These are phyloP conservation scores for Clarias platycephalus DNA, from an alignment of 2,797 vertebrate species.

Conservation along the genomic window DNA sequence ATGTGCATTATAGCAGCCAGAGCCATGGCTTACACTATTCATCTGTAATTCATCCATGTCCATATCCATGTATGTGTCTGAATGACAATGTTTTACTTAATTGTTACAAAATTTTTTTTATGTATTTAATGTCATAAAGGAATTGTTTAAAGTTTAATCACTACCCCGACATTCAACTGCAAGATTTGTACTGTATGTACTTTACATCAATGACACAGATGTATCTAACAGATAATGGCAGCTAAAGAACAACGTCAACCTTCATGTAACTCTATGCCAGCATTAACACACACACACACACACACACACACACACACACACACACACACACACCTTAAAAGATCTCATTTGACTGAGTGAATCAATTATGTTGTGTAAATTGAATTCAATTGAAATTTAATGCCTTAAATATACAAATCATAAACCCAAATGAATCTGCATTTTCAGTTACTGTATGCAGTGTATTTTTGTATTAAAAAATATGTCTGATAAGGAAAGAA, in stretches of 20 bases:
- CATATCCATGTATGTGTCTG: not conserved
- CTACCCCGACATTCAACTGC: not conserved
- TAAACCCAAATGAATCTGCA: not conserved
- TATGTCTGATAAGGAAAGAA: not conserved
- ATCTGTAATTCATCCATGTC: not conserved
- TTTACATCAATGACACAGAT: not conserved
- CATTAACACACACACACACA: slow-evolving; percentile 18
- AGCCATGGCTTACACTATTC: not conserved
- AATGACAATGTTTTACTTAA: not conserved
- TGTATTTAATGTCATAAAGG: not conserved
- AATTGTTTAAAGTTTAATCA: slow-evolving; percentile 4
- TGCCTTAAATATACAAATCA: not conserved
- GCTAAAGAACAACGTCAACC: not conserved
- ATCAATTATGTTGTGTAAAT: not conserved
- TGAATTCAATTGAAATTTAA: not conserved
- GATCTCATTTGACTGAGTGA: too few relatives aligned
- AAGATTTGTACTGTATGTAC: not conserved
- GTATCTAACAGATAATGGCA: slow-evolving; percentile 6
- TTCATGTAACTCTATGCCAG: not conserved
- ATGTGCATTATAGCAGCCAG: not conserved
- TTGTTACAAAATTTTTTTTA: not conserved
- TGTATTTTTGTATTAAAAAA: not conserved
- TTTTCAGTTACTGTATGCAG: not conserved
- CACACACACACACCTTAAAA: not conserved
- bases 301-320: slow-evolving; percentile 17